Percentiles rank a stretch among this genome's conserved stretches.
Evolutionary conservation across 1,140 invertebrate genomes (phyloP).

Genomic region (Parapsyche elsis): DNA sequence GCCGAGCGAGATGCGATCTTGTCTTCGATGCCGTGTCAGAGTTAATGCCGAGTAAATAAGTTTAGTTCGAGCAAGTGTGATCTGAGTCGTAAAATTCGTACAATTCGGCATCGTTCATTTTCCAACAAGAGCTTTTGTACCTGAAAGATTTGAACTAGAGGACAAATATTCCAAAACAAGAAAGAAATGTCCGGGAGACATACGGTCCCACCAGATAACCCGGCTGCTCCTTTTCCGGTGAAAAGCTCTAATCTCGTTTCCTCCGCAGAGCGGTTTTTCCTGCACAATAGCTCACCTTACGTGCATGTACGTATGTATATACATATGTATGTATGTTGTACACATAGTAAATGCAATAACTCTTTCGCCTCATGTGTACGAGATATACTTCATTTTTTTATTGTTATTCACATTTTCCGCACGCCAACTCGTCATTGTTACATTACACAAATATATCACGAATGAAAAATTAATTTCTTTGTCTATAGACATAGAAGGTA

Average conservation of each 20-base stretch:
- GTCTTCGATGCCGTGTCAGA: background rate
- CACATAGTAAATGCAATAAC: constrained; percentile 37
- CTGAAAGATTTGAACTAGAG: background rate
- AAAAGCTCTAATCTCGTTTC: constrained; percentile 41
- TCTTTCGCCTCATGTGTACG: constrained; percentile 30
- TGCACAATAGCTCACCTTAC: constrained; percentile 37
- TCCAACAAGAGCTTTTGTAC: background rate
- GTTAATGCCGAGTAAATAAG: background rate
- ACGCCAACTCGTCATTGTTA: background rate
- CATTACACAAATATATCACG: background rate
- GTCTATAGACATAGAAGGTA: no score
- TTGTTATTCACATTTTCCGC: constrained; percentile 21
- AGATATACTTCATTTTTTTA: constrained; percentile 15
- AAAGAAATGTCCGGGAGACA: constrained; percentile 4
- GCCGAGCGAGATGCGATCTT: background rate
- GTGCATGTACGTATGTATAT: background rate
- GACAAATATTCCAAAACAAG: constrained; percentile 23
- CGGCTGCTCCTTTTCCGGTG: constrained; percentile 20
- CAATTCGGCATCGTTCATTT: background rate
- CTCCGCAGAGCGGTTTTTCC: constrained; percentile 25
- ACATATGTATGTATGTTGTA: no score
- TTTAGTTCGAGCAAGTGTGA: background rate
- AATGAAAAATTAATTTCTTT: constrained; percentile 1
- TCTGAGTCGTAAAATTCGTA: background rate
- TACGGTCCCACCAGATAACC: constrained; percentile 27